A percentile compares a stretch with the other conserved stretches of the same genome.
These are phyloP conservation scores for Zaprionus gabonicus DNA, from an alignment of 1,140 invertebrate species.

Conservation along the genomic window DNA sequence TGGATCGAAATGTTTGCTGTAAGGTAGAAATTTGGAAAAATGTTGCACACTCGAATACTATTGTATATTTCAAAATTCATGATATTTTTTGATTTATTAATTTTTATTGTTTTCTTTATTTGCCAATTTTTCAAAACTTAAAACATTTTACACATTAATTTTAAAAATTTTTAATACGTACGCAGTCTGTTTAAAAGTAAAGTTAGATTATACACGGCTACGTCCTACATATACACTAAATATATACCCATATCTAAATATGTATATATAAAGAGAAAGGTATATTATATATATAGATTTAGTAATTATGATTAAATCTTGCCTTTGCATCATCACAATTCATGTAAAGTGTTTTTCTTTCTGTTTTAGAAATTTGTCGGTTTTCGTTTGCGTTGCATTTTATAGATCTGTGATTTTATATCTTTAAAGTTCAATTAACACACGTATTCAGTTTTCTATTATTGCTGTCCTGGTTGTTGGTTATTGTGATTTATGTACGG, in stretches of 20 bases:
- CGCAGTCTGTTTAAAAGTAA: slow-evolving; percentile 83
- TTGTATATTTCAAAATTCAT: slow-evolving; percentile 63
- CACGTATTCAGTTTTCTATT: slow-evolving; percentile 67
- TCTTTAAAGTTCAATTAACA: slow-evolving; percentile 61
- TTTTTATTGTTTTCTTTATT: slow-evolving; percentile 83
- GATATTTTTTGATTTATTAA: slow-evolving; percentile 75
- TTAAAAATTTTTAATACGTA: slow-evolving; percentile 83
- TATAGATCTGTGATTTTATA: slow-evolving; percentile 33
- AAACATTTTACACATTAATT: slow-evolving; percentile 83
- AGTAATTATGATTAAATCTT: slow-evolving; percentile 83
- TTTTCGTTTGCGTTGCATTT: slow-evolving; percentile 64
- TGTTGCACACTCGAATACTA: slow-evolving; percentile 18
- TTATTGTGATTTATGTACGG: slow-evolving; percentile 12
- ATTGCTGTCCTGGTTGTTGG: slow-evolving; percentile 51
- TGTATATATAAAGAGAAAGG: slow-evolving; percentile 71
- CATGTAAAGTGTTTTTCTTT: slow-evolving; percentile 68
- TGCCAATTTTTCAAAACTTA: slow-evolving; percentile 83
- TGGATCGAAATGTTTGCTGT: slow-evolving; percentile 45
- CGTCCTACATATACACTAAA: slow-evolving; percentile 76
- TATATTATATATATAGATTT: slow-evolving; percentile 71
- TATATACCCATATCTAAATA: slow-evolving; percentile 51
- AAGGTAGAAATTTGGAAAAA: slow-evolving; percentile 68
- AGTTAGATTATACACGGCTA: slow-evolving; percentile 81
- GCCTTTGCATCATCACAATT: slow-evolving; percentile 83
- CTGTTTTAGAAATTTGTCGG: slow-evolving; percentile 48